Percentiles rank a stretch among this genome's conserved stretches.
Conservation (phyloP, 2,888 invertebrate species). For the Pyrgus malvae region DNA sequence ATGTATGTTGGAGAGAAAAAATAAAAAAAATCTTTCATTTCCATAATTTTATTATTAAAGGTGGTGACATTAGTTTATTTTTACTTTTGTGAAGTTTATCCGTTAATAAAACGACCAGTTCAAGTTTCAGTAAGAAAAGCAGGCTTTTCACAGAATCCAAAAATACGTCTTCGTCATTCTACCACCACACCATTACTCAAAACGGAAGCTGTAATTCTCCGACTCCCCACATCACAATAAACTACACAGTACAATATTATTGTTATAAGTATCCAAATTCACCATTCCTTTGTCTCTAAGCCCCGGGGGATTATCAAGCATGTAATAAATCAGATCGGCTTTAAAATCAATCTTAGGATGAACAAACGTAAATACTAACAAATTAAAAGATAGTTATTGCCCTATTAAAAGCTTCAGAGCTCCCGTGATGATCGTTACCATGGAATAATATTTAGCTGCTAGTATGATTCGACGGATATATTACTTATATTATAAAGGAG, state of each 20-base stretch:
- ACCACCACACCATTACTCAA: constrained; percentile 6
- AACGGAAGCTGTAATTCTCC: constrained; percentile 8
- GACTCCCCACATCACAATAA: constrained; percentile 5
- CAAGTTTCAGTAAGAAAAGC: too few relatives aligned
- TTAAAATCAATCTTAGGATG: constrained; percentile 53
- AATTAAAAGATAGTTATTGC: constrained; percentile 41
- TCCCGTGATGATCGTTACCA: constrained; percentile 29
- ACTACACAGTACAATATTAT: constrained; percentile 12
- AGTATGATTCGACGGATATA: not conserved
- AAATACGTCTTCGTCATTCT: not conserved
- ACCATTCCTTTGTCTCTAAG: constrained; percentile 40
- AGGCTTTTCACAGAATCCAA: not conserved
- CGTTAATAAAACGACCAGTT: too few relatives aligned
- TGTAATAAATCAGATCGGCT: constrained; percentile 45
- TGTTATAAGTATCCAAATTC: constrained; percentile 6
- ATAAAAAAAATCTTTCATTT: too few relatives aligned
- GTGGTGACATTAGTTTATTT: too few relatives aligned
- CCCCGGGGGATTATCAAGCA: constrained; percentile 35
- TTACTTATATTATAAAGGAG: not conserved
- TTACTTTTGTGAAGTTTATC: too few relatives aligned
- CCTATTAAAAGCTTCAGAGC: constrained; percentile 38
- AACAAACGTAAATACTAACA: constrained; percentile 39
- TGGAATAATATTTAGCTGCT: constrained; percentile 24
- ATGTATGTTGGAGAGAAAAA: too few relatives aligned
- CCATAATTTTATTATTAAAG: too few relatives aligned